These are phyloP conservation scores for Onychorhynchus coronatus DNA, from an alignment of 2,113 vertebrate genomes.

Conservation along the genomic window DNA sequence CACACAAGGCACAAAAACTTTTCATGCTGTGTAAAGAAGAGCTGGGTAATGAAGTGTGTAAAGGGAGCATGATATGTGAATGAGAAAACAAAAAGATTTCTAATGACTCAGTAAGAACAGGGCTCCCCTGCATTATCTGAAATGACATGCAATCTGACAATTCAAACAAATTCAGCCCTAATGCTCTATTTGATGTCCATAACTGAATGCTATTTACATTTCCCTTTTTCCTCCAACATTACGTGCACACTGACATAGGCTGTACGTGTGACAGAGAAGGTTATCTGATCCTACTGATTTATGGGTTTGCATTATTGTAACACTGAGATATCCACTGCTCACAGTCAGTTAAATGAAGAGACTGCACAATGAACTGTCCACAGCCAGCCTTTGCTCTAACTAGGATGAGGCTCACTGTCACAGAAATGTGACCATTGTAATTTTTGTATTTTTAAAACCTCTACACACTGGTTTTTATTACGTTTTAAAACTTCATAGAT, in stretches of 20 bases:
- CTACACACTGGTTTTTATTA: not conserved
- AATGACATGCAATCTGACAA: not conserved
- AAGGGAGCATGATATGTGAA: slow-evolving; percentile 6
- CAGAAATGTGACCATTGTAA: not conserved
- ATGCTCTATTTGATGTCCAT: not conserved
- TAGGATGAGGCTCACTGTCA: not conserved
- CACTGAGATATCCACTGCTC: not conserved
- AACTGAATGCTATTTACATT: not conserved
- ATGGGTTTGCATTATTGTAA: not conserved
- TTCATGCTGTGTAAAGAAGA: slow-evolving; percentile 17
- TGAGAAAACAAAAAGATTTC: slow-evolving; percentile 15
- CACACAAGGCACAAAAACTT: not conserved
- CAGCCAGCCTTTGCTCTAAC: not conserved
- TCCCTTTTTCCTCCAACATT: not conserved
- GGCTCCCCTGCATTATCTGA: not conserved
- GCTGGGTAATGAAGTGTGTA: slow-evolving; percentile 49
- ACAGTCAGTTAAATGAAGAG: not conserved
- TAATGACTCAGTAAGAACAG: not conserved
- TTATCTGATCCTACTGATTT: not conserved
- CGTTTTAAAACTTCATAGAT: not conserved
- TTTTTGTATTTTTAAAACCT: not conserved
- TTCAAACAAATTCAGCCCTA: not conserved
- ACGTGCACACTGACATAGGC: not conserved
- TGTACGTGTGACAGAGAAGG: not conserved
- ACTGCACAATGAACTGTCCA: not conserved